Evolutionary conservation across 2,888 invertebrate genomes (phyloP).

Genomic region (Acanthosoma haemorrhoidale): DNA sequence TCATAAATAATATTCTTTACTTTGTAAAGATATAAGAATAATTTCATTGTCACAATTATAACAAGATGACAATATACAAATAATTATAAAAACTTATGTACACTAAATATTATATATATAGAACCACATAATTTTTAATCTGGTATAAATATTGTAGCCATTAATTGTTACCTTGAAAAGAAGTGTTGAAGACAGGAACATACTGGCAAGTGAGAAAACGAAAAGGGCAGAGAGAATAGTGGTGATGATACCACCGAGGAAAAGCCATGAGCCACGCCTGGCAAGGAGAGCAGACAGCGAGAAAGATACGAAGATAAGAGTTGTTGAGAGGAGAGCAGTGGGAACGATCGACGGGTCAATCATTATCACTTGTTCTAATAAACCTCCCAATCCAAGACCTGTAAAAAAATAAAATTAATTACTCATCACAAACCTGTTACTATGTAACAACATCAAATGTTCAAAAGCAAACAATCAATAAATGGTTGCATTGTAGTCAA

Average conservation of each 20-base stretch:
- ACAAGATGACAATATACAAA: not conserved
- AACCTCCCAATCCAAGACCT: constrained; percentile 84
- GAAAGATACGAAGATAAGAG: constrained; percentile 86
- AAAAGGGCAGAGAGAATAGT: constrained; percentile 75
- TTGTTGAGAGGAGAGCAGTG: constrained; percentile 78
- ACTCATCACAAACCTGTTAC: too few species aligned
- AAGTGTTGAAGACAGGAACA: constrained; percentile 78
- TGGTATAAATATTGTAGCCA: not conserved
- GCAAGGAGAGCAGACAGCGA: constrained; percentile 81
- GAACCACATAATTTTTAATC: not conserved
- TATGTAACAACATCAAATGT: too few species aligned
- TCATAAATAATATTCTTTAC: too few species aligned
- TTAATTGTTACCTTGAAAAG: constrained; percentile 64
- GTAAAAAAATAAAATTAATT: constrained; percentile 32
- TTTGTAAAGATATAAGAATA: too few species aligned
- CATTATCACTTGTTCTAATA: constrained; percentile 70
- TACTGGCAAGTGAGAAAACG: constrained; percentile 70
- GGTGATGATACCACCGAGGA: constrained; percentile 82
- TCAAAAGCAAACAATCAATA: too few species aligned
- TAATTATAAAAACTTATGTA: not conserved
- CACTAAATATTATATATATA: not conserved
- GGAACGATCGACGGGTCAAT: constrained; percentile 83
- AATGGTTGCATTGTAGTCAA: too few species aligned
- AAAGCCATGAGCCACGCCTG: constrained; percentile 80
- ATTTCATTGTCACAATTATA: not conserved